A percentile compares a stretch with the other conserved stretches of the same genome.
phyloP scores from a whole-genome alignment of 2,113 vertebrate species.

The Azemiops feae region DNA sequence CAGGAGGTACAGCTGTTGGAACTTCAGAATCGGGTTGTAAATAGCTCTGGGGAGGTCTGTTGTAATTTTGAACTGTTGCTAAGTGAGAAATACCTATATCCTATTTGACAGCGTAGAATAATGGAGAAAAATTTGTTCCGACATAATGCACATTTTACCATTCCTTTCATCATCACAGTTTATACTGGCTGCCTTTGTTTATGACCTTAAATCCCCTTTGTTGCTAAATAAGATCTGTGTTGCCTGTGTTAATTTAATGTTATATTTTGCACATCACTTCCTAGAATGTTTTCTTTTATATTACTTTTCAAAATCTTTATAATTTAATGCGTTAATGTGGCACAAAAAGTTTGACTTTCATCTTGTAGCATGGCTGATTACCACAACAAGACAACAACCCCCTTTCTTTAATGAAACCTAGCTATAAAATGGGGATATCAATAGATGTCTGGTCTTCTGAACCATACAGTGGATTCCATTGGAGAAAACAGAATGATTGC shows the following conservation, averaged over 20 bases:
- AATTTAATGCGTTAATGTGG: background rate
- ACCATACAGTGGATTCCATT: background rate
- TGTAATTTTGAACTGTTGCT: background rate
- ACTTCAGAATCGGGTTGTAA: background rate
- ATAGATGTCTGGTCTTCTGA: background rate
- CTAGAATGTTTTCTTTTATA: background rate
- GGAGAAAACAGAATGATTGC: background rate
- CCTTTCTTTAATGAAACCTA: background rate
- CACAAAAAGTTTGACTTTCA: background rate
- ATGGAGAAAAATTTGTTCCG: background rate
- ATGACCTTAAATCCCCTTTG: background rate
- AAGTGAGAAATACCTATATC: background rate
- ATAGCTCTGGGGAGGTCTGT: background rate
- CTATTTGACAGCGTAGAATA: background rate
- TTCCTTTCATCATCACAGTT: background rate
- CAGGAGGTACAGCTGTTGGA: background rate
- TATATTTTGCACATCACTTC: accelerated
- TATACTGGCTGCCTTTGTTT: background rate
- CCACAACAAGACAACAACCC: background rate
- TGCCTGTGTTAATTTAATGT: background rate
- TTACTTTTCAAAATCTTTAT: background rate
- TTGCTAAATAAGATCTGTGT: background rate
- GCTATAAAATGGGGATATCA: background rate
- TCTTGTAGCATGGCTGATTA: background rate
- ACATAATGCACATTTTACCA: background rate